Evolutionary conservation across 2,797 vertebrate species (phyloP).

Genomic region (Acrossocheilus wenchowensis): DNA sequence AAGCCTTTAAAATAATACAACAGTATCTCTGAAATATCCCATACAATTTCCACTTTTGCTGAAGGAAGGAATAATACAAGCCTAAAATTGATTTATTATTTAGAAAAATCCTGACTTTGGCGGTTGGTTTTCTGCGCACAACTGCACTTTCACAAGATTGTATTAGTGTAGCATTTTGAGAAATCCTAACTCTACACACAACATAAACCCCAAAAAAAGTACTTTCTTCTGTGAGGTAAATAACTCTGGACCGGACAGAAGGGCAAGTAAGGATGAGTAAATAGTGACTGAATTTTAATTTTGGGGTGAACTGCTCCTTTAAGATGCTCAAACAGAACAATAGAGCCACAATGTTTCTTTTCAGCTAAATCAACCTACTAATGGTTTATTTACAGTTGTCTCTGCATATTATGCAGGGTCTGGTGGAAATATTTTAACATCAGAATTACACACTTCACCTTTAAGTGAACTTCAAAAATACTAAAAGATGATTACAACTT

Average conservation of each 20-base stretch:
- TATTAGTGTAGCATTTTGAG: neutral
- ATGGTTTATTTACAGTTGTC: slow-evolving; percentile 9
- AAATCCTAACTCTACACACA: neutral
- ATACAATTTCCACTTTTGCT: neutral
- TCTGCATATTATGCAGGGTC: neutral
- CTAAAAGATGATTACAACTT: neutral
- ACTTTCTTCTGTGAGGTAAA: neutral
- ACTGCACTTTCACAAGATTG: neutral
- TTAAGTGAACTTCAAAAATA: slow-evolving; percentile 5
- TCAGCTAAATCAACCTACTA: neutral
- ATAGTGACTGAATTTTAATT: neutral
- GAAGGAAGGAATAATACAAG: neutral
- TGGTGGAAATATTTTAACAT: neutral
- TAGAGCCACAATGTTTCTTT: neutral
- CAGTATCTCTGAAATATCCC: neutral
- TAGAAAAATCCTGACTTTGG: neutral
- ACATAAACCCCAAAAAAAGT: neutral
- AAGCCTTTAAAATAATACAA: neutral
- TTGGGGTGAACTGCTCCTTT: neutral
- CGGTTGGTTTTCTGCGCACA: neutral
- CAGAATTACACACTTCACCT: neutral
- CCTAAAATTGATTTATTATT: neutral
- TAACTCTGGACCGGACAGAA: neutral
- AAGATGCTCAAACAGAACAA: neutral
- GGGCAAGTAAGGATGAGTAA: neutral